These are phyloP conservation scores for Pygoscelis antarcticus DNA, from an alignment of 2,113 vertebrate genomes.

Conservation along the genomic window DNA sequence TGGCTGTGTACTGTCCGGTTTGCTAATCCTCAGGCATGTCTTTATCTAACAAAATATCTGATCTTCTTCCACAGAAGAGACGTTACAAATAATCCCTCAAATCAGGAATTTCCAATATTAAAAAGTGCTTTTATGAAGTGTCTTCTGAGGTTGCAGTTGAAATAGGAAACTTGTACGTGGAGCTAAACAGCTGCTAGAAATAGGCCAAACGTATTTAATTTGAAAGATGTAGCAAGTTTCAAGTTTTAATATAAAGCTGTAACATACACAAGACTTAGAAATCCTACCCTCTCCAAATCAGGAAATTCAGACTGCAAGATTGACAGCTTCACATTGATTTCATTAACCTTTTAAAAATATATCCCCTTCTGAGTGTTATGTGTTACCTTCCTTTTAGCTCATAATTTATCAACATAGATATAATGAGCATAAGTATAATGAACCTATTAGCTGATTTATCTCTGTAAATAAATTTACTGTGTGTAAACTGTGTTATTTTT, in stretches of 20 bases:
- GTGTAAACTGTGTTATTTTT: constrained; percentile 30
- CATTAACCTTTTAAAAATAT: background rate
- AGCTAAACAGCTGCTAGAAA: background rate
- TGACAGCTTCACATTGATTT: background rate
- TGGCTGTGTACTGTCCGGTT: background rate
- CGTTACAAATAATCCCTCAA: background rate
- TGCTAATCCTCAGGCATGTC: background rate
- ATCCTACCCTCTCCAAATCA: background rate
- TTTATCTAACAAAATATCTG: background rate
- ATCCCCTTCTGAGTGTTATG: background rate
- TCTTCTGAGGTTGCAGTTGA: background rate
- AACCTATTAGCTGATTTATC: background rate
- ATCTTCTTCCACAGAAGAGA: background rate
- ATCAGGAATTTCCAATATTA: background rate
- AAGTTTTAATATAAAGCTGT: background rate
- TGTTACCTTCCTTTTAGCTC: background rate
- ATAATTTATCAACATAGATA: background rate
- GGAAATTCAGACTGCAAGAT: background rate
- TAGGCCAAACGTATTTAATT: background rate
- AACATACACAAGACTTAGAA: background rate
- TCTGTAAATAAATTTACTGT: constrained; percentile 34
- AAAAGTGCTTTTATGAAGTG: background rate
- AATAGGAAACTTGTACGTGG: background rate
- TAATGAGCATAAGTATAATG: background rate
- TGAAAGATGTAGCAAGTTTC: background rate